These are phyloP conservation scores for Manis crassicaudata DNA, from an alignment of 2,797 vertebrate species.

Conservation along the genomic window DNA sequence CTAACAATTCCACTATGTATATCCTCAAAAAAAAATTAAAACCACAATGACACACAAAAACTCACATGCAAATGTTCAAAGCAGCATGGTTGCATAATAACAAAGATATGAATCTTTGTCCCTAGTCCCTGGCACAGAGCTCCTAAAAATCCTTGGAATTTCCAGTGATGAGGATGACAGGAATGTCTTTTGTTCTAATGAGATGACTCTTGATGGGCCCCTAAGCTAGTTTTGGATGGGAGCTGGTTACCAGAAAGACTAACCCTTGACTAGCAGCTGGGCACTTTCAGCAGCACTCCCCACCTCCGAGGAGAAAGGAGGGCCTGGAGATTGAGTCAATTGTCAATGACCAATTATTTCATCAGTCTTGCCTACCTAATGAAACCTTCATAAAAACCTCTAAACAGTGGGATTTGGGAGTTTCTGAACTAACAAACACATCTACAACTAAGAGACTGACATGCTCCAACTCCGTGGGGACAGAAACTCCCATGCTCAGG, in stretches of 20 bases:
- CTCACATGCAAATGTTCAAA: background rate
- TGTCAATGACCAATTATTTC: background rate
- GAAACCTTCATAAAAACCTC: background rate
- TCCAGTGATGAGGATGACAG: background rate
- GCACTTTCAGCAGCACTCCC: background rate
- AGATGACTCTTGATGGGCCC: background rate
- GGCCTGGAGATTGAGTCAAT: background rate
- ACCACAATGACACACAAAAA: background rate
- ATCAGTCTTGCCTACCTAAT: background rate
- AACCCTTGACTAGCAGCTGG: background rate
- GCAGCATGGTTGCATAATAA: background rate
- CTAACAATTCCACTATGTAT: background rate
- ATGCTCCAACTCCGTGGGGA: background rate
- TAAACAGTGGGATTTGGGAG: background rate
- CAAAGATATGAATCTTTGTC: background rate
- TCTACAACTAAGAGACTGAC: background rate
- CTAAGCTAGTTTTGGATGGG: background rate
- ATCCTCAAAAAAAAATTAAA: background rate
- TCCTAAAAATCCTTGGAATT: background rate
- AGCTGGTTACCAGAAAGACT: background rate
- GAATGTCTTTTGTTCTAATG: background rate
- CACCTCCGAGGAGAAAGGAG: background rate
- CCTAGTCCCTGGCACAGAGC: background rate
- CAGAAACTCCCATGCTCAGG: background rate
- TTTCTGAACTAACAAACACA: background rate